Base-by-base conservation (phyloP, 2,888 invertebrate genomes). In the Scaptomyza flava region DNA sequence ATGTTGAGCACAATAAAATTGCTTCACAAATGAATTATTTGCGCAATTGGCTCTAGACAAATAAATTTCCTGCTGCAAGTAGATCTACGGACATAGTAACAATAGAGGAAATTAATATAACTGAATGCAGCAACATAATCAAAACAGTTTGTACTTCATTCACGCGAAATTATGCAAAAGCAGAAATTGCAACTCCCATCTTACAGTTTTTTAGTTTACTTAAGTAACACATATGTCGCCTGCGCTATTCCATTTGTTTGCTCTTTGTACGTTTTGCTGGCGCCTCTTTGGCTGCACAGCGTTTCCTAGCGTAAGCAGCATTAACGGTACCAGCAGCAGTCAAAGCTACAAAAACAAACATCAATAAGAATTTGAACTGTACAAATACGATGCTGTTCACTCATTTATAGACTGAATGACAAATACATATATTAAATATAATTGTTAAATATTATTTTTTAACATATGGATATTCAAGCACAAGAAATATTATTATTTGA, bases 301-400 rank as follows among this genome's bases (percentile, higher is more conserved):
- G 64, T 74, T 57, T 66, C 57, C 33, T 59, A 60, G 61, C 64
- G 62, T 50, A 58, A 63, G 53, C 51, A 46, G 52, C 36, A 63
- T 42, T 48, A 61, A 42, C 64, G 50, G 33, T 3, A 45, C 12
- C 43, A 45, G 56, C 41, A 66, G 47, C 61, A 56, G 23, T 41
- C 41, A 43, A 54, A 59, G 34, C 57, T 63, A 71, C 56, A 68
- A 73, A 66, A 70, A 77, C 61, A 79, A 79, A 80, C 74, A 79
- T 72, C 81, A 83, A 86, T 83, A 80, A 77, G 74, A 80, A 68
- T 74, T 67, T 72, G 74, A 41, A 68, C 68, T 66, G 58, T 63
- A 63, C 64, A 73, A 65, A 72, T 60, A 86, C 64, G 27, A 14
- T 53, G 38, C 56, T 50, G 27, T 34, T 12, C 71, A 64, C 7